Base-by-base conservation (phyloP, 2,113 vertebrate genomes). In the Tylochromis polylepis region DNA sequence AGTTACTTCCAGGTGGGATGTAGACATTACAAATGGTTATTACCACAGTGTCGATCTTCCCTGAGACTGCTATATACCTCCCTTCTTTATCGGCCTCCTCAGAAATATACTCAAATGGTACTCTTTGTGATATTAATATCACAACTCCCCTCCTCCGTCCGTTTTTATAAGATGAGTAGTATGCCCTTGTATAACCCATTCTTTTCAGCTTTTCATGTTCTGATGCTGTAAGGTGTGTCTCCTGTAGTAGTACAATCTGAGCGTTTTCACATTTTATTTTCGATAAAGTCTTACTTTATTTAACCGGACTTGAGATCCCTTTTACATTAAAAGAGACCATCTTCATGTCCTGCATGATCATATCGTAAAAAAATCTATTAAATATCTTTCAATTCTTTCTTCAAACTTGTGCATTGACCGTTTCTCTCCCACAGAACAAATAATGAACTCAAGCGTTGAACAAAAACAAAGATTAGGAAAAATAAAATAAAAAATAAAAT, bases 281-380 rank as follows among this genome's bases (percentile, higher is more conserved):
- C 0, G 18, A 7, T 62, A 62, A 62, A 36, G n/a, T 36, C 31
- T 62, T 4, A 12, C 59, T n/a, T 36, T n/a, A 5, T n/a, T 36
- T 62, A 62, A 62, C 59, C 0, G 6, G 31, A 62, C 59, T 62
- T 36, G 59, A 36, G 10, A 5, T 0, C 2, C 59, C 18, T 62
- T 62, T n/a, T 62, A 36, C 31, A 62, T 62, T 62, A 36, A 62
- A 62, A 0, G 59, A 36, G 59, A 62, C 10, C 59, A n/a, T 36
- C 2, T 62, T 62, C 20, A 36, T 12, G 31, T 1, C 31, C 31
- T n/a, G 59, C 31, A 62, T n/a, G 59, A 12, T 18, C 29, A 29
- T 34, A 60, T 62, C 29, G 5, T 62, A 18, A 62, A 62, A 62
- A 36, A 31, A 34, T 5, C 5, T 31, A 6, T 6, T 34, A 34